A percentile compares a stretch with the other conserved stretches of the same genome.
Conservation (phyloP, 1,140 invertebrate species). For the Drosophila tropicalis region DNA sequence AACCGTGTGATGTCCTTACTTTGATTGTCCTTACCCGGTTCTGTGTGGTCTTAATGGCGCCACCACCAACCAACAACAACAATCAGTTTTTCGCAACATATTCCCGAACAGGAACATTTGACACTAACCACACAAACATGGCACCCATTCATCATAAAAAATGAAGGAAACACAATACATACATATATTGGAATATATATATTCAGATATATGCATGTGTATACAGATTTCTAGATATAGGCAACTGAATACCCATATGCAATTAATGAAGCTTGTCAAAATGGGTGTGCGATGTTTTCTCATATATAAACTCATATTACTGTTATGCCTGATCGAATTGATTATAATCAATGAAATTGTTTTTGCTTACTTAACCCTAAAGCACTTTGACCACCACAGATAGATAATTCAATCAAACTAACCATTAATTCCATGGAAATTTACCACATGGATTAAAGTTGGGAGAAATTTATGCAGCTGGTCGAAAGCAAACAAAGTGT, state of each 20-base stretch:
- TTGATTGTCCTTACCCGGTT: constrained; percentile 1
- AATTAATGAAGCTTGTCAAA: constrained; percentile 10
- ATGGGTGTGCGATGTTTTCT: not conserved
- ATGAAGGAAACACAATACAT: not conserved
- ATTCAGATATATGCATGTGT: not conserved
- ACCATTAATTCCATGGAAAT: too few species aligned
- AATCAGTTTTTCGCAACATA: not conserved
- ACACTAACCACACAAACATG: constrained; percentile 8
- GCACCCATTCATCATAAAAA: constrained; percentile 4
- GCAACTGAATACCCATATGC: constrained; percentile 3
- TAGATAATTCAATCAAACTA: too few species aligned
- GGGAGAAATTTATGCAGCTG: too few species aligned
- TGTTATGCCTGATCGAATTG: constrained; percentile 5
- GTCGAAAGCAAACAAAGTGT: too few species aligned
- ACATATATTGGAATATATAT: not conserved
- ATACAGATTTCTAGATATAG: constrained; percentile 1
- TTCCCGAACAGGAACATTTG: constrained; percentile 4
- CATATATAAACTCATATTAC: not conserved
- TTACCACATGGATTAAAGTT: too few species aligned
- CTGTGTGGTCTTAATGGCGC: constrained; percentile 2
- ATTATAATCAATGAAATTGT: constrained; percentile 10
- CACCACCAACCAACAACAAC: not conserved
- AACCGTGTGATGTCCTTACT: constrained; percentile 1
- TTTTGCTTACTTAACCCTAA: not conserved
- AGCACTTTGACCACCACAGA: not conserved